Conservation (phyloP, 2,797 vertebrate species). For the Sebastes hubbsi region DNA sequence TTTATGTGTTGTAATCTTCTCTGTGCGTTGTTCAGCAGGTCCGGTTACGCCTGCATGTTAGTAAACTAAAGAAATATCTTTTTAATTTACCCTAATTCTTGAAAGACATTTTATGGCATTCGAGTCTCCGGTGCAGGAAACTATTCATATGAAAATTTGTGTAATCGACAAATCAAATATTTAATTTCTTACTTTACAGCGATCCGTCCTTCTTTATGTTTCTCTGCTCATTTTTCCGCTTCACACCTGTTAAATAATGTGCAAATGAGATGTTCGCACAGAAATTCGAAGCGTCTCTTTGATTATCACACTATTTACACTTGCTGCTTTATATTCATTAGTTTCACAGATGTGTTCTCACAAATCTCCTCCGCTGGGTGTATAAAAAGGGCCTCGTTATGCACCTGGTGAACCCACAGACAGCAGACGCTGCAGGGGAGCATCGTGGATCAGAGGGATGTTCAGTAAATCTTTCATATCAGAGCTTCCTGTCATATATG, state of each 20-base stretch:
- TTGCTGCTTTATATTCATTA: not conserved
- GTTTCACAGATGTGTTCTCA: not conserved
- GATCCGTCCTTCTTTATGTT: not conserved
- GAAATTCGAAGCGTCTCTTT: not conserved
- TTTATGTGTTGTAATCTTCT: not conserved
- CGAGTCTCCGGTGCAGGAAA: not conserved
- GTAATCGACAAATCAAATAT: not conserved
- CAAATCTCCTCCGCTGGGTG: not conserved
- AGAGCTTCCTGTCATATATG: not conserved
- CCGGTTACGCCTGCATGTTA: no score
- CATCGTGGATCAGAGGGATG: not conserved
- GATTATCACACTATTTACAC: not conserved
- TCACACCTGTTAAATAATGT: not conserved
- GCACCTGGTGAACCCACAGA: not conserved
- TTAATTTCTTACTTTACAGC: not conserved
- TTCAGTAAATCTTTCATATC: not conserved
- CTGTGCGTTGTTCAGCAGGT: not conserved
- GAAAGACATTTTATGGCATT: not conserved
- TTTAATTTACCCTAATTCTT: not conserved
- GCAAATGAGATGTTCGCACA: not conserved
- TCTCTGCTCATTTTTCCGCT: not conserved
- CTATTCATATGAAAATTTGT: no score
- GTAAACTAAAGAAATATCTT: not conserved
- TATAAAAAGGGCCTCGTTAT: not conserved
- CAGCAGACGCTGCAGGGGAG: not conserved